Percentiles rank a stretch among this genome's conserved stretches.
Conservation (phyloP, 2,888 invertebrate genomes). For the Ptilodon capucinus region DNA sequence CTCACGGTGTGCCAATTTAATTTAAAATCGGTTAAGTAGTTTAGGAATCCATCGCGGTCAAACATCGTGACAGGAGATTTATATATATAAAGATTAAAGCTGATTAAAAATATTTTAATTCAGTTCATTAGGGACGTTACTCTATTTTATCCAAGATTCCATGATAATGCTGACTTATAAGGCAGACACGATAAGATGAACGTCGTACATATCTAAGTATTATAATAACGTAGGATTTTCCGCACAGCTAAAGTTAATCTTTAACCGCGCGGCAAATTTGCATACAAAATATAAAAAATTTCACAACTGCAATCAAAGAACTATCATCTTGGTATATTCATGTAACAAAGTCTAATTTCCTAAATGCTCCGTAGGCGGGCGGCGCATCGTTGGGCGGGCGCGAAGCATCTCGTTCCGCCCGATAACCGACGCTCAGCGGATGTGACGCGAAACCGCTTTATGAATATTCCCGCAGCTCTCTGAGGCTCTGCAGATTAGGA, state of each 20-base stretch:
- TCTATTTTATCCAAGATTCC: too few species aligned
- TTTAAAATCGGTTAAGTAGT: too few species aligned
- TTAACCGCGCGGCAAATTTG: neutral
- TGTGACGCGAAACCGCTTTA: slow-evolving; percentile 47
- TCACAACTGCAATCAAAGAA: neutral
- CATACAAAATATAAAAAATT: neutral
- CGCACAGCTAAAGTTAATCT: neutral
- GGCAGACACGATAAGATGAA: neutral
- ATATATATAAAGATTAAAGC: too few species aligned
- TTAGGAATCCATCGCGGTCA: too few species aligned
- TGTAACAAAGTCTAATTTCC: slow-evolving; percentile 23
- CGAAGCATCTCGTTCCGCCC: slow-evolving; percentile 37
- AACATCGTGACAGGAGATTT: too few species aligned
- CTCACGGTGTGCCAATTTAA: too few species aligned
- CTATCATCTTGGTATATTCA: neutral
- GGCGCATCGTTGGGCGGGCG: slow-evolving; percentile 7
- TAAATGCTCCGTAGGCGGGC: slow-evolving; percentile 26
- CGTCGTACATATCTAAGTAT: neutral
- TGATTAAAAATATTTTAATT: too few species aligned
- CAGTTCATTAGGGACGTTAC: too few species aligned
- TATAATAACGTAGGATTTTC: neutral
- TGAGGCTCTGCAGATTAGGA: slow-evolving; percentile 47
- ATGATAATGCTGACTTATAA: too few species aligned
- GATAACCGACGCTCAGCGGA: slow-evolving; percentile 47
- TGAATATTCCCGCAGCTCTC: slow-evolving; percentile 57